Evolutionary conservation across 2,888 invertebrate genomes (phyloP).

Genomic region (Ectemnius lituratus): DNA sequence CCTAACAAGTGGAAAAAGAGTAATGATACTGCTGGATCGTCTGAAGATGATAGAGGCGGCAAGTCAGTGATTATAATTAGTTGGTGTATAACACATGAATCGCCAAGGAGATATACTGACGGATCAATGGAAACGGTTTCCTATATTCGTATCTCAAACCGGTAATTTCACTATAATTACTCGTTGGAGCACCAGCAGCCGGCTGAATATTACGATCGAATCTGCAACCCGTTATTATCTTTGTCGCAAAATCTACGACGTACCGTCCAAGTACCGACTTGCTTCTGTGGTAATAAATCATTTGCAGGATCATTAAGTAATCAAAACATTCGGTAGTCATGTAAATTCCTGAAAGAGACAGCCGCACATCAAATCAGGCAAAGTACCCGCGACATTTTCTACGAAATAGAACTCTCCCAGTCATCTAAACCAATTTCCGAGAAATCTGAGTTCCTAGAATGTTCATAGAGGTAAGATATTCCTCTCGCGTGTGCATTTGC

Average conservation of each 20-base stretch:
- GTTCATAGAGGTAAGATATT: too few species aligned
- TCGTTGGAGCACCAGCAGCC: conserved; percentile 33
- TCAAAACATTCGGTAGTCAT: conserved; percentile 14
- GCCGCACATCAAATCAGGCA: not conserved
- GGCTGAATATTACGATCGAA: conserved; percentile 31
- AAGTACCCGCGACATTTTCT: not conserved
- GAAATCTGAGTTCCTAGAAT: not conserved
- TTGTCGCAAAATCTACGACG: conserved; percentile 4
- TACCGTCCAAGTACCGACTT: not conserved
- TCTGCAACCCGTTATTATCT: conserved; percentile 39
- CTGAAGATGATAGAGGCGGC: conserved; percentile 1
- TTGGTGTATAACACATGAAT: conserved; percentile 13
- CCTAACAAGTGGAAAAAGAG: conserved; percentile 3
- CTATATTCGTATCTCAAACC: conserved; percentile 6
- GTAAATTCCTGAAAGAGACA: not conserved
- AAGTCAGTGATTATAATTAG: conserved; percentile 26
- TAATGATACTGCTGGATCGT: not conserved
- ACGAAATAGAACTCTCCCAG: not conserved
- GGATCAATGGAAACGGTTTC: conserved; percentile 16
- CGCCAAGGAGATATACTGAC: conserved; percentile 2
- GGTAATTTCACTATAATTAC: conserved; percentile 45
- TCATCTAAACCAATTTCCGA: conserved; percentile 1
- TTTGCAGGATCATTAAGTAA: conserved; percentile 16
- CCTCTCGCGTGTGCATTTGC: too few species aligned
- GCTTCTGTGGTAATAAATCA: conserved; percentile 26